Conservation (phyloP, 1,140 invertebrate species). For the Scaptodrosophila lebanonensis region DNA sequence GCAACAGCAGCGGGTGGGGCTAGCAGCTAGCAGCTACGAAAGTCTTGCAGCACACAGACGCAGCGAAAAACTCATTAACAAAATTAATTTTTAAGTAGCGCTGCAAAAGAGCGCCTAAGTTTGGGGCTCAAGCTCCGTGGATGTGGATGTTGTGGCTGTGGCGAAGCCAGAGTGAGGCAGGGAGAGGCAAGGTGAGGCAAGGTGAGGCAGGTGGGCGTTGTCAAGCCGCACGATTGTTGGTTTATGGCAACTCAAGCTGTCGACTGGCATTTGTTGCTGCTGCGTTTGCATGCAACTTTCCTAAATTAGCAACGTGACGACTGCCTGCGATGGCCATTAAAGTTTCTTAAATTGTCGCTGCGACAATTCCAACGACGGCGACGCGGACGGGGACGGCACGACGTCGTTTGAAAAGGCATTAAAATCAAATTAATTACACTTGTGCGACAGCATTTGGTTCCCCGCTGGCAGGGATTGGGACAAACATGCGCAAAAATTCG, state of each 20-base stretch:
- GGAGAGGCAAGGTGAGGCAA: not conserved
- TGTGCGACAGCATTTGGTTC: slow-evolving; percentile 38
- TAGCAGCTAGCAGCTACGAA: slow-evolving; percentile 6
- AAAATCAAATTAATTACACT: slow-evolving; percentile 75
- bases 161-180: not conserved
- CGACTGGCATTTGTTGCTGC: slow-evolving; percentile 14
- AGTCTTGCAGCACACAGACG: slow-evolving; percentile 13
- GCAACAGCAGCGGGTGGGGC: not conserved
- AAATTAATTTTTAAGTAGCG: slow-evolving; percentile 75
- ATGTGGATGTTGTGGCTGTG: too few species aligned
- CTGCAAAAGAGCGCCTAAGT: slow-evolving; percentile 66
- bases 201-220: slow-evolving; percentile 30
- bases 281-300: slow-evolving; percentile 57
- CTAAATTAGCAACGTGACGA: slow-evolving; percentile 59
- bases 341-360: slow-evolving; percentile 43
- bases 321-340: slow-evolving; percentile 55
- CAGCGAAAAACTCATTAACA: slow-evolving; percentile 71
- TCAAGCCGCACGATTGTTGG: slow-evolving; percentile 43
- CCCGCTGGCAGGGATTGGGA: slow-evolving; percentile 2
- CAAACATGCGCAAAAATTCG: slow-evolving; percentile 14
- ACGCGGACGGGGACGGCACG: not conserved
- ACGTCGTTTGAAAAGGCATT: slow-evolving; percentile 65
- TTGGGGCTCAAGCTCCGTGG: too few species aligned
- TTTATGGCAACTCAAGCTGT: slow-evolving; percentile 10
- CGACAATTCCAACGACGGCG: not conserved